Base-by-base conservation (phyloP, 2,888 invertebrate genomes). In the Papilio elwesi region DNA sequence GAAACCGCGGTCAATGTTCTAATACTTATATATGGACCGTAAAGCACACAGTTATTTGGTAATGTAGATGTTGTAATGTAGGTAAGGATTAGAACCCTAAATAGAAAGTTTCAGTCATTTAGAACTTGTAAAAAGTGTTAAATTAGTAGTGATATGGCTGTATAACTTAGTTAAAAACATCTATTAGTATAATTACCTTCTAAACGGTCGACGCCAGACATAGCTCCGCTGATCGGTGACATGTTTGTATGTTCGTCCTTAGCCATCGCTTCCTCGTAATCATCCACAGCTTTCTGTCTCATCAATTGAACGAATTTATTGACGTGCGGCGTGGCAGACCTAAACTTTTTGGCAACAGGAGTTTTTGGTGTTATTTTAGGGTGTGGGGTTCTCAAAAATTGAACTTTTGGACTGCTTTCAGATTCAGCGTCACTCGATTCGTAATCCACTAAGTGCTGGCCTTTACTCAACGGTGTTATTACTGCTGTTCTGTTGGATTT, bases 371-470 rank as follows among this genome's bases (percentile, higher is more conserved):
- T 81, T 4, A 79, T 36, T 69, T 81, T 87, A 1, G 85, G 84
- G 80, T 89, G 82, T 12, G 87, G 87, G 4, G 89, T 91, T 43
- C 76, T 77, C n/a, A 78, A 72, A 4, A 74, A 69, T 12, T 81
- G 78, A 8, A 68, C 69, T 75, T 83, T 81, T 1, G 78, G 71
- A 65, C 72, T 78, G 8, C 82, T 80, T 51, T 88, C 86, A 26
- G 78, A 79, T 68, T 92, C 91, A 65, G 83, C 86, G 12, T 87
- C 92, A 79, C 90, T 93, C 0, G 84, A 88, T 67, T 90, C 92
- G 62, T 93, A 93, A 83, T 93, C 93, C 1, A 93, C 93, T 55
- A 93, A 74, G 81, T 87, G 74, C 64, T 87, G 87, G 47, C 85
- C 88, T 74, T 90, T 85, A 0, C 92, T 79, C 8, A 90, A 80